These are phyloP conservation scores for Pterostichus madidus DNA, from an alignment of 2,888 invertebrate genomes.

Conservation along the genomic window DNA sequence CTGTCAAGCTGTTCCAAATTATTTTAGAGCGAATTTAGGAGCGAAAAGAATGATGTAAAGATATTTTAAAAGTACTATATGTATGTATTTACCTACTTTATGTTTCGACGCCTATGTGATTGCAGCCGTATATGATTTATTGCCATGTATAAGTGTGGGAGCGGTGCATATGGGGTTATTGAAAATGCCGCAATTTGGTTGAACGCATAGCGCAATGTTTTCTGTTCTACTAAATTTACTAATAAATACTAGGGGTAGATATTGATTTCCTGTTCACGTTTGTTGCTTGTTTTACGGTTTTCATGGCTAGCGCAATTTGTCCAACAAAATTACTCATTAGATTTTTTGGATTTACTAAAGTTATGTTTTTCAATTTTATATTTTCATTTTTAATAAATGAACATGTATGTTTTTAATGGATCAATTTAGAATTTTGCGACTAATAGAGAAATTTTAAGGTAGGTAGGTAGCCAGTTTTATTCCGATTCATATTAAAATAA, in stretches of 20 bases:
- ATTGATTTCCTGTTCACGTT: constrained; percentile 29
- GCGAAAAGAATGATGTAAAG: too few relatives aligned
- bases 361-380: background rate
- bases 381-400: background rate
- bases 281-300: constrained; percentile 1
- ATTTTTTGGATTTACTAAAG: background rate
- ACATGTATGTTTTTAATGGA: background rate
- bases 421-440: too few relatives aligned
- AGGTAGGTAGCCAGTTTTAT: too few relatives aligned
- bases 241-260: constrained; percentile 15
- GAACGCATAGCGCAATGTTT: constrained; percentile 1
- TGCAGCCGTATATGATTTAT: constrained; percentile 10
- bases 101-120: too few relatives aligned
- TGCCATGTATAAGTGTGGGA: background rate
- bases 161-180: constrained; percentile 18
- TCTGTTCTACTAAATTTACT: constrained; percentile 14
- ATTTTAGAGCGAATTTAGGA: too few relatives aligned
- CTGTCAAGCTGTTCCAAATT: too few relatives aligned
- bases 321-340: too few relatives aligned
- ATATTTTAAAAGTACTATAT: too few relatives aligned
- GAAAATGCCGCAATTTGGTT: constrained; percentile 25
- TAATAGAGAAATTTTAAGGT: too few relatives aligned
- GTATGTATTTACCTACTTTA: too few relatives aligned
- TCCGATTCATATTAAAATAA: too few relatives aligned
- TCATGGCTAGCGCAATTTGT: background rate